These are phyloP conservation scores for Procambarus clarkii DNA, from an alignment of 1,140 invertebrate genomes.

Conservation along the genomic window DNA sequence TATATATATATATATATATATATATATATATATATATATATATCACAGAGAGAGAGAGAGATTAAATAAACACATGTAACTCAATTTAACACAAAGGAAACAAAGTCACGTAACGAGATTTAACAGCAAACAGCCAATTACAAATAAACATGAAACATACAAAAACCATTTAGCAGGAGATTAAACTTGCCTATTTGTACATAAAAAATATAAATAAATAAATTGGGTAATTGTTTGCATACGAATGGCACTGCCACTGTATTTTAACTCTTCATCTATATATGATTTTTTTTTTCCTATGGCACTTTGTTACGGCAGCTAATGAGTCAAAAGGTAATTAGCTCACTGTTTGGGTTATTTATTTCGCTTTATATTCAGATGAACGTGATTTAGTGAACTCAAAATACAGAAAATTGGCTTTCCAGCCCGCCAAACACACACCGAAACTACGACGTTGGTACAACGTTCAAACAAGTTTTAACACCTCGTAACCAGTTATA, in stretches of 20 bases:
- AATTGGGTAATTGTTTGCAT: not conserved
- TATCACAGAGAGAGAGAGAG: not conserved
- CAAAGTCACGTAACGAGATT: not conserved
- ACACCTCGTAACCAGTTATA: too few relatives aligned
- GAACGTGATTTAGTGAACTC: not conserved
- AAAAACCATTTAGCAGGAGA: not conserved
- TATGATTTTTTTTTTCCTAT: not conserved
- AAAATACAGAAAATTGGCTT: too few relatives aligned
- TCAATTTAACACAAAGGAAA: slow-evolving; percentile 3
- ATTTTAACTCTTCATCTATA: too few relatives aligned
- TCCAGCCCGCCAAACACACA: too few relatives aligned
- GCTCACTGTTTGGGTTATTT: not conserved
- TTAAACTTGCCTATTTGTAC: not conserved
- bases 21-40: not conserved
- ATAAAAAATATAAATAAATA: not conserved
- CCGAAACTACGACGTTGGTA: too few relatives aligned
- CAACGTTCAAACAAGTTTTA: too few relatives aligned
- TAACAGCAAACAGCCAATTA: not conserved
- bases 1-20: too few relatives aligned
- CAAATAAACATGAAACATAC: not conserved
- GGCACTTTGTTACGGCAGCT: not conserved
- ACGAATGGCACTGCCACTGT: too few relatives aligned
- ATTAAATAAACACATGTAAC: not conserved
- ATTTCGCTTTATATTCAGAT: not conserved
- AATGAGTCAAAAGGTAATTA: not conserved